Evolutionary conservation across 1,140 invertebrate genomes (phyloP).

Genomic region (Plectus sambesii): DNA sequence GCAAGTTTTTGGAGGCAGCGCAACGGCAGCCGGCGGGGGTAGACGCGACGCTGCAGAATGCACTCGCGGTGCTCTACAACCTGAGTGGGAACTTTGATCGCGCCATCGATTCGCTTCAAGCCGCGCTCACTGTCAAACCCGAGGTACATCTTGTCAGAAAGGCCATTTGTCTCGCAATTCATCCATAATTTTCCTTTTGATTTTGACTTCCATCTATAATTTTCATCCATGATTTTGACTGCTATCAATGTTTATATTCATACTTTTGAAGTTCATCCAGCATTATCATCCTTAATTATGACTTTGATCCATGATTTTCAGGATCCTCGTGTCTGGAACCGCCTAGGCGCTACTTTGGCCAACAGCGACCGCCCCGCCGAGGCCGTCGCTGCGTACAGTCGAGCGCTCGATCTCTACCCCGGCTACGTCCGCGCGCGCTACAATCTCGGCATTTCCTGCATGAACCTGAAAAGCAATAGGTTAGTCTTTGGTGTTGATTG

Average conservation of each 20-base stretch:
- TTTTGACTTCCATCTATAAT: no score
- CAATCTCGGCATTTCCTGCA: constrained; percentile 93
- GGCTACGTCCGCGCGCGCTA: constrained; percentile 91
- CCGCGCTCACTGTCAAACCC: constrained; percentile 68
- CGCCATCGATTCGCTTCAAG: constrained; percentile 85
- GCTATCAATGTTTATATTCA: no score
- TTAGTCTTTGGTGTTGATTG: no score
- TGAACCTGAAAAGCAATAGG: constrained; percentile 85
- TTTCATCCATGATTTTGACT: no score
- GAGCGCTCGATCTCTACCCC: constrained; percentile 75
- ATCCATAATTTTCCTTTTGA: no score
- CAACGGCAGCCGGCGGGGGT: constrained; percentile 62
- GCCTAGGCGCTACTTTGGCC: constrained; percentile 85
- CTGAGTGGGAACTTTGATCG: constrained; percentile 84
- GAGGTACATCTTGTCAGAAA: constrained; percentile 52
- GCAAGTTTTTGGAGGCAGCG: constrained; percentile 70
- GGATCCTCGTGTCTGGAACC: constrained; percentile 93
- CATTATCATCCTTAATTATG: no score
- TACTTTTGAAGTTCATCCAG: no score
- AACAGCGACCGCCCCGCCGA: constrained; percentile 87
- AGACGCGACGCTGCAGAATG: constrained; percentile 88
- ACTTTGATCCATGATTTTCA: no score
- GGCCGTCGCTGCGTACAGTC: constrained; percentile 85
- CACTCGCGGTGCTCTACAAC: constrained; percentile 87
- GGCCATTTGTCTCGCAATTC: no score